A percentile compares a stretch with the other conserved stretches of the same genome.
phyloP scores from a whole-genome alignment of 53 echinoderm and acorn worm species.

The Apostichopus leukothele region DNA sequence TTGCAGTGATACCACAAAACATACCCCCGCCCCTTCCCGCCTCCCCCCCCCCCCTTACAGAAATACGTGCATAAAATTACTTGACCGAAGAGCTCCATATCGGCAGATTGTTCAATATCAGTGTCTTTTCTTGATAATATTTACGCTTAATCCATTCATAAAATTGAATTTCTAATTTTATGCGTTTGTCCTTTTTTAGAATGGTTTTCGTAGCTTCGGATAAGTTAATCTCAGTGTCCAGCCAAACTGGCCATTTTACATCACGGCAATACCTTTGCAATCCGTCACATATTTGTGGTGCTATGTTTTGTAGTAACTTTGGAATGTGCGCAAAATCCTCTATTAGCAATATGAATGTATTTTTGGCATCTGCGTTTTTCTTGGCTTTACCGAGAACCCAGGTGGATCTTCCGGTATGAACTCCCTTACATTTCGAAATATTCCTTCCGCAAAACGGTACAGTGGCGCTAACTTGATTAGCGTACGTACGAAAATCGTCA shows the following conservation, averaged over 20 bases:
- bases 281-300: neutral
- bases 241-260: neutral
- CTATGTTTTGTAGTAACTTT: neutral
- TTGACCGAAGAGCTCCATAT: neutral
- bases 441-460: slow-evolving; percentile 25
- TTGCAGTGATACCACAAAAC: too few relatives aligned
- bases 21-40: too few relatives aligned
- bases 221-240: neutral
- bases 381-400: neutral
- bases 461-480: slow-evolving; percentile 19
- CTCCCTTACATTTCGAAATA: neutral
- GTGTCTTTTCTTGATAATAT: slow-evolving; percentile 4
- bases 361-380: neutral
- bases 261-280: neutral
- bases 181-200: slow-evolving; percentile 1
- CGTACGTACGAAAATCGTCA: neutral
- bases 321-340: slow-evolving; percentile 5
- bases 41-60: too few relatives aligned
- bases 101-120: neutral
- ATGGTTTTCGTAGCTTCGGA: neutral
- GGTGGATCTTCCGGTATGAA: neutral
- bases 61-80: neutral
- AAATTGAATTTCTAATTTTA: slow-evolving; percentile 21
- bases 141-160: neutral
- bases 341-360: neutral